Base-by-base conservation (phyloP, 23 tunicate genomes). In the Ciona savignyi region DNA sequence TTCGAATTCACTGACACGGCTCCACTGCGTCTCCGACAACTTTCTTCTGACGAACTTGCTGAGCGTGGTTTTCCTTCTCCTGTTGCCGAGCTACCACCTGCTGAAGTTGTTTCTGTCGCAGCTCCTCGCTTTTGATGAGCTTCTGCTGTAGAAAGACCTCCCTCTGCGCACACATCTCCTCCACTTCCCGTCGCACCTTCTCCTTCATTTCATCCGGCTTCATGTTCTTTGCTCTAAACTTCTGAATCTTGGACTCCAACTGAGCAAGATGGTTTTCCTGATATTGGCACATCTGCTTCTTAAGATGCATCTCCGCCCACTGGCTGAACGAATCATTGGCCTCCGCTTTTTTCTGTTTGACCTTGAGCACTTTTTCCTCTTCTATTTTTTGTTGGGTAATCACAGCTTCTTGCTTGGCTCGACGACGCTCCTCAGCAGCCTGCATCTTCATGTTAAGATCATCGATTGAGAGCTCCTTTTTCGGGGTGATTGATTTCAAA, bases 401-500 rank as follows among this genome's bases (percentile, higher is more conserved):
- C 23, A 81, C 69, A 56, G 96, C 96, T 22, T 76, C 78, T 78
- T 82, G 88, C 76, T 63, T 48, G 2, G 87, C 96, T 34, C 77
- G 81, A 60, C 96, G 60, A 29, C 96, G 81, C 30, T 88, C 88
- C 73, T 88, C 96, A 25, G 96, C 96, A 56, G 87, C 87, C 29
- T 70, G 76, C 62, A 81, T 68, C 33, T 71, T 72, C 49, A 30
- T 48, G 25, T 78, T 72, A 66, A 88, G 81, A n/a, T 82, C 86
- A 68, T 82, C 87, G 48, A 88, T 49, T 0, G 88, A 82, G n/a
- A 84, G 62, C 26, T 82, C 96, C 33, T 84, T 76, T 60, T 77
- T 88, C 1, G 96, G 96, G 0, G 80, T 75, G 0, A 73, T 34
- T 23, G 76, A 74, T 63, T 68, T 88, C 72, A 82, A 68, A 0